Base-by-base conservation (phyloP, 2,888 invertebrate species). In the Brassicogethes aeneus region DNA sequence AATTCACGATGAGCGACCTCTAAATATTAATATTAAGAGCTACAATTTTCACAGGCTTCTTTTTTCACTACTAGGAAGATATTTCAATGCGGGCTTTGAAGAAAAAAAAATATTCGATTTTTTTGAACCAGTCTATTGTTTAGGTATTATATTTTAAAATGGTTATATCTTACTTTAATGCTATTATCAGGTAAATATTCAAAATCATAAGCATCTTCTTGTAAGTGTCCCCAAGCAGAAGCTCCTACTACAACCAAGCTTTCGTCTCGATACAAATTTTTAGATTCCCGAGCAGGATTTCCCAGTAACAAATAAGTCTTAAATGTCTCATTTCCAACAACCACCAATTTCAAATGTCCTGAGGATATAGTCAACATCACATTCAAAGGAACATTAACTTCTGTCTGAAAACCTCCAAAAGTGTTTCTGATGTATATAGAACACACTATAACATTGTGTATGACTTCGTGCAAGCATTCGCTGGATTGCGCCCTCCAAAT, bases 241-340 rank as follows among this genome's bases (percentile, higher is more conserved):
- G 13, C 12, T 10, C 3, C 32, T 3, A 32, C 5, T 5, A 32
- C 13, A 32, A 32, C 32, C 7, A 32, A 5, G 14, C 12, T 13
- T 32, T 32, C 23, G 10, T 23, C 12, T 23, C 10, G 5, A 23
- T 23, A 23, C 10, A 12, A 12, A 13, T 32, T 10, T 32, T 32
- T 13, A 3, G 7, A 10, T 12, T 32, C 32, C 14, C 3, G 3
- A 5, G 3, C 32, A 32, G 32, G 3, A 32, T 12, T 10, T 10
- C 32, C 32, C 32, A 32, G 13, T 13, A 32, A 32, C 3, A 8
- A 10, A 12, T 10, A 32, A 13, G 3, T 32, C 14, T 32, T 32
- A 23, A 23, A 23, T n/a, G n/a, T n/a, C 14, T 32, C 32, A 13
- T 32, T 32, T 5, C 32, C 32, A 32, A 32, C 13, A 5, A 32